Conservation (phyloP, 53 echinoderm and acorn worm genomes). For the Paelopatides confundens region DNA sequence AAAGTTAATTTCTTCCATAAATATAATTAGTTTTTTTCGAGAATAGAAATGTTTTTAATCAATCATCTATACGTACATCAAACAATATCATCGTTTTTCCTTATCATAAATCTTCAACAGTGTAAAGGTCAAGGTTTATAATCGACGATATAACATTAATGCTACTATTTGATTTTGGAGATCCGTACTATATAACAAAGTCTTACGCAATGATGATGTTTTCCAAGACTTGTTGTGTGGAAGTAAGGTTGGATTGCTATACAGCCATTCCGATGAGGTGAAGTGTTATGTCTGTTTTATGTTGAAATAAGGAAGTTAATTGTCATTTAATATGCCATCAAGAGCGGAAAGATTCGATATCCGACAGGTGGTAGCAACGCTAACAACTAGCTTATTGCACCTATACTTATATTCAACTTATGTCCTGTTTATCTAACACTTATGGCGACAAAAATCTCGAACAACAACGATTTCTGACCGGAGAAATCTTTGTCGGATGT, state of each 20-base stretch:
- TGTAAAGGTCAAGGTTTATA: no score
- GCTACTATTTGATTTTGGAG: no score
- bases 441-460: constrained; percentile 22
- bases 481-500: constrained; percentile 23
- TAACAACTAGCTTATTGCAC: not conserved
- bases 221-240: not conserved
- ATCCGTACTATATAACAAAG: no score
- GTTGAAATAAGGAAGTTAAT: constrained; percentile 39
- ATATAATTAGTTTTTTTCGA: no score
- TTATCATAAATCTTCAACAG: no score
- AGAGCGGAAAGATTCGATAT: constrained; percentile 25
- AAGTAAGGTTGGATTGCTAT: not conserved
- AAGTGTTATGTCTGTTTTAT: constrained; percentile 42
- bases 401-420: constrained; percentile 10
- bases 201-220: not conserved
- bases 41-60: no score
- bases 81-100: no score
- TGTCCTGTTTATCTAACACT: constrained; percentile 43
- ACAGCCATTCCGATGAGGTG: constrained; percentile 4
- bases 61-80: no score
- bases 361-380: constrained; percentile 38
- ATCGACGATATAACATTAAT: no score
- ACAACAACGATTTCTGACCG: constrained; percentile 3
- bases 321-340: constrained; percentile 38
- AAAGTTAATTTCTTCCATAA: no score